Conservation (phyloP, 2,113 vertebrate species). For the Tautogolabrus adspersus region DNA sequence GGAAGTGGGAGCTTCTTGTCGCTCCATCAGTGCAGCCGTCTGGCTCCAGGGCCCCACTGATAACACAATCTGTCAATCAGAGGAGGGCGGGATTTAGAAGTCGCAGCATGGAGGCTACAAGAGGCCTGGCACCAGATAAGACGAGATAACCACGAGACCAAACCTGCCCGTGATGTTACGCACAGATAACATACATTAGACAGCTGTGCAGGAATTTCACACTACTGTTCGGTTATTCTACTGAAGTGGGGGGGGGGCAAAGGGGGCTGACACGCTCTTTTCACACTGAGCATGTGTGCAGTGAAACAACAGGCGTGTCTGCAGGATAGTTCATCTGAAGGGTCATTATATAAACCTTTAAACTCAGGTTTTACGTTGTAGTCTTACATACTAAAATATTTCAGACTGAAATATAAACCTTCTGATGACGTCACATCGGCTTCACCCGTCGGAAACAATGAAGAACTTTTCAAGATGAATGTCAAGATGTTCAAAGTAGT, state of each 20-base stretch:
- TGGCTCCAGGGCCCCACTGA: conserved; percentile 69
- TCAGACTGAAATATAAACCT: no score
- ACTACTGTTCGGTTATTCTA: conserved; percentile 4
- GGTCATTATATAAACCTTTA: no score
- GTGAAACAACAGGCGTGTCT: background rate
- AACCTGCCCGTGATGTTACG: conserved; percentile 64
- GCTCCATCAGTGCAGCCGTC: conserved; percentile 58
- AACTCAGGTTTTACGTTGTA: no score
- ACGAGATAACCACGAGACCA: conserved; percentile 68
- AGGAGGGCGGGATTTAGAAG: conserved; percentile 25
- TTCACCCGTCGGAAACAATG: no score
- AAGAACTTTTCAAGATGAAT: no score
- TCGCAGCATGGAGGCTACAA: conserved; percentile 40
- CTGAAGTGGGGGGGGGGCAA: background rate
- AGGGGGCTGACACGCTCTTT: background rate
- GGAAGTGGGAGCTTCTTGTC: conserved; percentile 51
- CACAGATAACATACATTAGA: conserved; percentile 25
- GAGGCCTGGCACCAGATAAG: conserved; percentile 62
- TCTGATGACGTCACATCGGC: no score
- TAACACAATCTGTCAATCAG: conserved; percentile 76
- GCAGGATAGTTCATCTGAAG: no score
- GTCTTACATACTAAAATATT: no score
- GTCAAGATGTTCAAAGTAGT: no score
- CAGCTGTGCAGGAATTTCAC: conserved; percentile 23
- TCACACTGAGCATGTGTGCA: background rate